Evolutionary conservation across 2,888 invertebrate species (phyloP).

Genomic region (Andricus quercusramuli): DNA sequence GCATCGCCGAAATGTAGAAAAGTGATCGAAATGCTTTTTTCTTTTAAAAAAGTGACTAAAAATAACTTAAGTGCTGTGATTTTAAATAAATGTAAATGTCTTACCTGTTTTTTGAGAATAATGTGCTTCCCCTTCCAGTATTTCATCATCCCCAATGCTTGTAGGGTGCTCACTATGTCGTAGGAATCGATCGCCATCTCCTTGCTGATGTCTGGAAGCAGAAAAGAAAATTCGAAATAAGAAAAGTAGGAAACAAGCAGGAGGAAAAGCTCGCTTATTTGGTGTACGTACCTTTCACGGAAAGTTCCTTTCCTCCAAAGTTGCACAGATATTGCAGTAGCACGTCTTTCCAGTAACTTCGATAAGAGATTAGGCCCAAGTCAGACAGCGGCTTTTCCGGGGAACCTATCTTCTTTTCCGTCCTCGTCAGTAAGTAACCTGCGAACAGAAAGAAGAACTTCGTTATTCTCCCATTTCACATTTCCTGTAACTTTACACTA

Average conservation of each 20-base stretch:
- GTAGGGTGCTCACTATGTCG: slow-evolving; percentile 98
- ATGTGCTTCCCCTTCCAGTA: slow-evolving; percentile 99
- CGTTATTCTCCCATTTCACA: not conserved
- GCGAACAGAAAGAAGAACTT: slow-evolving; percentile 57
- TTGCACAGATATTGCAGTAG: slow-evolving; percentile 94
- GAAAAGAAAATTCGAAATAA: slow-evolving; percentile 10
- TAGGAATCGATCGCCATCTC: slow-evolving; percentile 98
- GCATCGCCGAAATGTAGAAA: too few relatives aligned
- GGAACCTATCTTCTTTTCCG: slow-evolving; percentile 98
- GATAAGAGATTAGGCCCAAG: slow-evolving; percentile 97
- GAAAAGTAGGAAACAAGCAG: not conserved
- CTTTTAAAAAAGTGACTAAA: not conserved
- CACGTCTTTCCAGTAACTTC: slow-evolving; percentile 99
- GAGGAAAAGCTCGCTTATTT: slow-evolving; percentile 6
- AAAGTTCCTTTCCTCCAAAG: slow-evolving; percentile 92
- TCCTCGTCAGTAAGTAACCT: slow-evolving; percentile 97
- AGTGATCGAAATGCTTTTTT: too few relatives aligned
- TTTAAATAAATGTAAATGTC: slow-evolving; percentile 52
- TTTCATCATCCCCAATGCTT: slow-evolving; percentile 98
- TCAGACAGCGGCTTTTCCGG: slow-evolving; percentile 99
- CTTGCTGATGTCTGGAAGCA: slow-evolving; percentile 84
- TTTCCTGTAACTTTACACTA: not conserved
- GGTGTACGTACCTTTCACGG: slow-evolving; percentile 88
- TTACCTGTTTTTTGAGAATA: slow-evolving; percentile 94
- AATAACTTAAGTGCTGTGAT: not conserved